Percentiles rank a stretch among this genome's conserved stretches.
Conservation (phyloP, 2,888 invertebrate species). For the Cactoblastis cactorum region DNA sequence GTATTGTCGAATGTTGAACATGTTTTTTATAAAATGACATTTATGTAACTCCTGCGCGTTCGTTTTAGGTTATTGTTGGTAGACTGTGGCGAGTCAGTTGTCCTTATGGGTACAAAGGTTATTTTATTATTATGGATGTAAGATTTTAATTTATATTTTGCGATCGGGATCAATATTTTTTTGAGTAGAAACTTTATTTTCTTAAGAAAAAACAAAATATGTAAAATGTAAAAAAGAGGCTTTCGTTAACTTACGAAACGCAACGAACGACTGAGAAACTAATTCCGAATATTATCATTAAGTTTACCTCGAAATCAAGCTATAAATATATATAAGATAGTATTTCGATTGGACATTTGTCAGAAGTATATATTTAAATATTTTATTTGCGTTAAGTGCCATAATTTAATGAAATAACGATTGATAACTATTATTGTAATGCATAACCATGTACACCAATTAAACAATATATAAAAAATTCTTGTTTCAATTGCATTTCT, state of each 20-base stretch:
- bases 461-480: constrained; percentile 64
- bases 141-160: constrained; percentile 66
- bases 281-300: constrained; percentile 66
- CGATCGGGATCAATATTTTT: constrained; percentile 73
- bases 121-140: constrained; percentile 55
- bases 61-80: constrained; percentile 50
- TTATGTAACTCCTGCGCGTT: constrained; percentile 66
- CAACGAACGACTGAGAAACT: constrained; percentile 78
- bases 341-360: constrained; percentile 58
- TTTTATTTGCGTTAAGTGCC: constrained; percentile 76
- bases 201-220: constrained; percentile 49
- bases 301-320: constrained; percentile 50
- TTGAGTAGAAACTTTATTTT: constrained; percentile 70
- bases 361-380: constrained; percentile 63
- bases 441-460: constrained; percentile 79
- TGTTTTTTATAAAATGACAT: constrained; percentile 68
- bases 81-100: constrained; percentile 61
- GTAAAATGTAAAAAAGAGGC: constrained; percentile 55
- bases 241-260: constrained; percentile 59
- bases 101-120: constrained; percentile 75
- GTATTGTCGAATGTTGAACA: constrained; percentile 65
- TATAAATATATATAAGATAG: constrained; percentile 31
- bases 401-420: constrained; percentile 79
- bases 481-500: constrained; percentile 49
- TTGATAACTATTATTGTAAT: constrained; percentile 72